A percentile compares a stretch with the other conserved stretches of the same genome.
Evolutionary conservation across 2,797 vertebrate species (phyloP).

Genomic region (Avahi laniger): DNA sequence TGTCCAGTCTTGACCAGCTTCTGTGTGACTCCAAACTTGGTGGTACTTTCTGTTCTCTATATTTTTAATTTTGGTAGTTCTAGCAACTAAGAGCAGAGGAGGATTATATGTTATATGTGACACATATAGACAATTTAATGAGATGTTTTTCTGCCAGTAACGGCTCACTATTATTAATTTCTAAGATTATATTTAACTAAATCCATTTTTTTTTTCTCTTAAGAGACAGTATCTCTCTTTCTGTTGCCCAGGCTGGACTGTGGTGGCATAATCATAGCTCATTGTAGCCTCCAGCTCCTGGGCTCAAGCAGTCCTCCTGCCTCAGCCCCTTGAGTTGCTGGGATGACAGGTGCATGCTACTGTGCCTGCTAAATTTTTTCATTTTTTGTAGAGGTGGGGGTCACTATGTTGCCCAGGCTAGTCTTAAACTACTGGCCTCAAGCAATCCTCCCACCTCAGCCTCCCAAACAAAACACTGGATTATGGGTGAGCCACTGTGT

Average conservation of each 20-base stretch:
- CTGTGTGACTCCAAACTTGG: not conserved
- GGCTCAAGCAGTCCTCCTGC: not conserved
- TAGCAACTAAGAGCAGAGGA: not conserved
- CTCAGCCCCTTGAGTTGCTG: not conserved
- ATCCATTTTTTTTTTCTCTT: not conserved
- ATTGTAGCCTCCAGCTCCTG: not conserved
- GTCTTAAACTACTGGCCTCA: not conserved
- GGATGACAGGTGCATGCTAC: not conserved
- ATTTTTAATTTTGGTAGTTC: not conserved
- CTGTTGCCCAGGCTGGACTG: not conserved
- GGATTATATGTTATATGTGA: not conserved
- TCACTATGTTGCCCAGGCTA: not conserved
- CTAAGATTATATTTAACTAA: constrained; percentile 50
- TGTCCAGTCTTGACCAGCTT: constrained; percentile 14
- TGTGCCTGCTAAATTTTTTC: not conserved
- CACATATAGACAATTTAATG: not conserved
- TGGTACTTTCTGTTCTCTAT: not conserved
- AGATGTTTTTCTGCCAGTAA: constrained; percentile 45
- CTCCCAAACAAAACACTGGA: not conserved
- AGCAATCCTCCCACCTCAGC: not conserved
- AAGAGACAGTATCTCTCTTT: not conserved
- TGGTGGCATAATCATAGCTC: not conserved
- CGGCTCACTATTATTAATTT: not conserved
- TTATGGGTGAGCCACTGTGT: not conserved
- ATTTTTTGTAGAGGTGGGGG: not conserved